Percentiles rank a stretch among this genome's conserved stretches.
Evolutionary conservation across 1,140 invertebrate genomes (phyloP).

Genomic region (Maconellicoccus hirsutus): DNA sequence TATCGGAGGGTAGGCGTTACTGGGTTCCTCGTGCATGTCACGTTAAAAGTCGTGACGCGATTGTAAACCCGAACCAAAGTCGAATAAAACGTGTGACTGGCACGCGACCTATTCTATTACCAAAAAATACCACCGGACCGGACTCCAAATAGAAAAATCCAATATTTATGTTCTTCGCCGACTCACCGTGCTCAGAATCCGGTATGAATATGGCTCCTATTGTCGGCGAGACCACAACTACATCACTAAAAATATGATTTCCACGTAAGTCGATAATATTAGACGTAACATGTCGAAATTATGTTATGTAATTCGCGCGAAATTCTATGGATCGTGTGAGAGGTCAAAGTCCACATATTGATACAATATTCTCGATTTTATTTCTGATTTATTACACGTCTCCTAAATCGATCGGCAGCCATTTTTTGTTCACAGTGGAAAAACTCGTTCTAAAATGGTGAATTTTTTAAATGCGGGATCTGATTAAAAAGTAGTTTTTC

Average conservation of each 20-base stretch:
- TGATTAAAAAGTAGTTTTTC: too few relatives aligned
- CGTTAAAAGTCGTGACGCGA: conserved; percentile 21
- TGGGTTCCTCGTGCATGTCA: conserved; percentile 19
- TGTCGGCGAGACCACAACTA: background rate
- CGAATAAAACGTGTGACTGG: conserved; percentile 21
- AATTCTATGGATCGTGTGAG: background rate
- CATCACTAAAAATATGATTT: too few relatives aligned
- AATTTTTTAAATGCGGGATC: too few relatives aligned
- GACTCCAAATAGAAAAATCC: background rate
- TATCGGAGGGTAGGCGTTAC: conserved; percentile 17
- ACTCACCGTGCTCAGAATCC: background rate
- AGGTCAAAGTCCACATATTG: background rate
- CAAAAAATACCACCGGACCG: background rate
- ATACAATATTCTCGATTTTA: background rate
- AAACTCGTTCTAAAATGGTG: too few relatives aligned
- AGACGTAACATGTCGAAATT: too few relatives aligned
- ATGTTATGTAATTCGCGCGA: too few relatives aligned
- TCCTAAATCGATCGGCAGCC: too few relatives aligned
- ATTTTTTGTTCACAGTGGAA: too few relatives aligned
- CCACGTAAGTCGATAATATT: too few relatives aligned
- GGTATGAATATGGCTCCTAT: background rate
- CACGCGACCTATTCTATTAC: conserved; percentile 10
- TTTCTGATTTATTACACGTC: background rate
- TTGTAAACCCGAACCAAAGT: conserved; percentile 19
- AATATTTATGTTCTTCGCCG: conserved; percentile 15